Evolutionary conservation across 1,140 invertebrate genomes (phyloP).

Genomic region (Drosophila arawakana): DNA sequence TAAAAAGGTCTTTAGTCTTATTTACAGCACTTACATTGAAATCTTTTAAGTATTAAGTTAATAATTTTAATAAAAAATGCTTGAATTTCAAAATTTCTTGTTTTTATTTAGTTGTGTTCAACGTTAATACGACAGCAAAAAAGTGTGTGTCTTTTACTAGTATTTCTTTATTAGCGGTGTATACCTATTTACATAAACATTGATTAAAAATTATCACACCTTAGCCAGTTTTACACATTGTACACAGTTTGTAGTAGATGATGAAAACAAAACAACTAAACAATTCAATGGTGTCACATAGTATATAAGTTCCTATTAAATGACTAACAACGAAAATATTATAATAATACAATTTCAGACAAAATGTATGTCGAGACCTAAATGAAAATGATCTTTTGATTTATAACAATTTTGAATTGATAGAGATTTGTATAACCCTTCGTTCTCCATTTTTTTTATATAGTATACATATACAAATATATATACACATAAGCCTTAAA

Average conservation of each 20-base stretch:
- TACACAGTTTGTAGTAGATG: slow-evolving; percentile 16
- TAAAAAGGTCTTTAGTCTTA: no score
- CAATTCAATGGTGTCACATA: slow-evolving; percentile 19
- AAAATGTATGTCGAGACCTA: slow-evolving; percentile 26
- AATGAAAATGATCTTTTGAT: slow-evolving; percentile 19
- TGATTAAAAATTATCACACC: slow-evolving; percentile 51
- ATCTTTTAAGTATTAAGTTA: no score
- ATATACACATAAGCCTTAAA: slow-evolving; percentile 5
- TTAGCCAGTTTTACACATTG: slow-evolving; percentile 35
- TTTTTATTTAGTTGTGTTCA: neutral
- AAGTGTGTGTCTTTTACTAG: neutral
- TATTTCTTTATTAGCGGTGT: slow-evolving; percentile 34
- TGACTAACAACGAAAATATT: slow-evolving; percentile 24
- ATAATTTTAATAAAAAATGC: no score
- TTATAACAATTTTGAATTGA: slow-evolving; percentile 21
- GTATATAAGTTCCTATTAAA: slow-evolving; percentile 10
- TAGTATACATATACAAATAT: no score
- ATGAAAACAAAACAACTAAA: slow-evolving; percentile 25
- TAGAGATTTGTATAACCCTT: slow-evolving; percentile 23
- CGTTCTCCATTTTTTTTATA: no score
- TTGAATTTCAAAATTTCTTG: no score
- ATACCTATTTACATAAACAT: slow-evolving; percentile 47
- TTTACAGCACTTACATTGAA: no score
- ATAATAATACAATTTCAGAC: slow-evolving; percentile 37
- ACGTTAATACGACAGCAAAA: neutral